Base-by-base conservation (phyloP, 2,888 invertebrate species). In the Amphipyra berbera region DNA sequence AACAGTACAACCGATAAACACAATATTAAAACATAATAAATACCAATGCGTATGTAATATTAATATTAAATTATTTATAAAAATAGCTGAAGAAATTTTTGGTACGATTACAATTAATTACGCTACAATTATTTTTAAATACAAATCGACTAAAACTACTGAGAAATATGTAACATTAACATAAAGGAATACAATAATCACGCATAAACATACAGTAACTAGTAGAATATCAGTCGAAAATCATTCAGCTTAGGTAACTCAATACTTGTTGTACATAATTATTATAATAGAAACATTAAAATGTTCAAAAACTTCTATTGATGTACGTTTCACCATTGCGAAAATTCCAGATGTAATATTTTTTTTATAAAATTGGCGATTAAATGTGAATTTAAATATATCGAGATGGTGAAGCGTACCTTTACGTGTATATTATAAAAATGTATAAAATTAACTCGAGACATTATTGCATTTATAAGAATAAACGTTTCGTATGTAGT, bases 1-100 rank as follows among this genome's bases (percentile, higher is more conserved):
- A 49, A 78, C 78, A 77, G 71, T 79, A 81, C 70, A 76, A 77
- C 70, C 49, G 52, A 68, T 63, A 47, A 62, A 71, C 53, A 61
- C 65, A 73, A 69, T 68, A 68, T 70, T 66, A 61, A 71, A 73
- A 73, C 52, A 75, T 73, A 79, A 82, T 81, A 79, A 81, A 83
- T 80, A 85, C 74, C 79, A 81, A 79, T 78, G 75, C 74, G 73
- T 79, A 76, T 76, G 75, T 77, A 70, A 83, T 72, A 76, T 68
- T 77, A 70, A 83, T 72, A 76, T 68, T 82, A 81, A 79, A 78
- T 82, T 83, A 80, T 80, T 81, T 90, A 90, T 82, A 90, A 91
- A 91, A 91, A 91, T 91, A 91, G 85, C 85, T 82, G 84, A 84
- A 79, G 79, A 79, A 82, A 73, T 91, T 90, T 93, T 93, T 92